Evolutionary conservation across 2,888 invertebrate genomes (phyloP), one percentile per base, ranked within the genome.

Genomic region (Heterodera filipjevi): DNA sequence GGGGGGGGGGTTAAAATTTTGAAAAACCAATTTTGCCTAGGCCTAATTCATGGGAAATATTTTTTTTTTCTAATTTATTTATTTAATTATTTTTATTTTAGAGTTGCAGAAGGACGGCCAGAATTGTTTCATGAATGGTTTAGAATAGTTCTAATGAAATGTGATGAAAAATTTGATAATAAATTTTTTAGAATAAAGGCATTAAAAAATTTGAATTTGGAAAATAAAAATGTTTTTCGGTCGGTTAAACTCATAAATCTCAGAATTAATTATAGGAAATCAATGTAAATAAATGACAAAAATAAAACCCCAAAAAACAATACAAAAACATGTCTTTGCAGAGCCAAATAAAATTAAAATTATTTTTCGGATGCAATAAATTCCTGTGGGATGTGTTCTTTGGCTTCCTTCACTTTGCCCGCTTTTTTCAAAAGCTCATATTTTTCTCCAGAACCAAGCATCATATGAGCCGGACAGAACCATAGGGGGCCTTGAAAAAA

Each of bases 391-490:
- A 68, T 68, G 33, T 68, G 68, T 35, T 35, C 33, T 35, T 35
- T 68, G 6, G 19, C 68, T 35, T 68, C 33, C 19, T 68, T 32
- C 35, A 33, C 68, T 35, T 68, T 68, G 68, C 68, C 68, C 8
- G 68, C 68, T 16, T 35, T 35, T 35, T 68, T 68, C 30, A 79
- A 32, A 22, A 79, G 74, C 66, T 78, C 80, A 10, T 73, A 73
- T 35, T 79, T 79, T 53, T 79, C 79, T n/a, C 79, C 79, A 27
- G 79, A 80, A 27, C 79, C 79, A 32, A 79, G 79, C 77, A 78
- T 72, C 79, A 73, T 79, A 59, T 79, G 79, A 0, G 71, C 71
- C 16, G 53, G 80, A 71, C 79, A 79, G 71, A 79, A 79, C 79
- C 79, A 79, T 39, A 79, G 49, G 1, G 79, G 79, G 10, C 79